Evolutionary conservation across 2,113 vertebrate species (phyloP), one percentile per base, ranked within the genome.

Genomic region (Anser brachyrhynchus): DNA sequence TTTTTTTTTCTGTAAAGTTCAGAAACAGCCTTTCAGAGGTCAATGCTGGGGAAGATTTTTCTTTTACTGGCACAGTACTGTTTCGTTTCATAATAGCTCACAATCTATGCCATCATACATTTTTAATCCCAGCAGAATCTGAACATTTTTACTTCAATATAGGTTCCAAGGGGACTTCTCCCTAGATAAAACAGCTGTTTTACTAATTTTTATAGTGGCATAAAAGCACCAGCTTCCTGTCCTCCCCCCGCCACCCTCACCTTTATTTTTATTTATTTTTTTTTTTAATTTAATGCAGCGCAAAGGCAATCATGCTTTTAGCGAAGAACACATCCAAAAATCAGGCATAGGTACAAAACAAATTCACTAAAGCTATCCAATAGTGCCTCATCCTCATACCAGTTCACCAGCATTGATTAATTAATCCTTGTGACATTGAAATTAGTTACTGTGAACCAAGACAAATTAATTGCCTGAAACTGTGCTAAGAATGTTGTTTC

Each of bases 41-140:
- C 18, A 76, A 1, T 0, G 0, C 10, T 44, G 0, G 0, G 9
- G 15, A 64, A 35, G 14, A 26, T 52, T 52, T 65, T 78, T 29
- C 21, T 37, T 31, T 29, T 41, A 33, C 8, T 22, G n/a, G 46
- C 16, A 10, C 1, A 41, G 49, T 19, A 39, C 13, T 49, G 3
- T 39, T 75, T 59, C 0, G 0, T 75, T 11, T 51, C 43, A 22
- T 23, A 57, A 21, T 12, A 67, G 4, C 25, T 93, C 46, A 52
- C 10, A 59, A 33, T 7, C 25, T 58, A 11, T 58, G 26, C 16
- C 16, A 44, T 29, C 9, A 58, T 5, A 26, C 2, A 17, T 52
- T 80, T 90, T 79, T 74, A 46, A 77, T 66, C 41, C 39, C 37
- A 54, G 61, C 33, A 44, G 28, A 49, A 49, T 66, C 16, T 64